These are phyloP conservation scores for Mormyrus lacerda DNA, from an alignment of 2,113 vertebrate genomes.

Conservation along the genomic window DNA sequence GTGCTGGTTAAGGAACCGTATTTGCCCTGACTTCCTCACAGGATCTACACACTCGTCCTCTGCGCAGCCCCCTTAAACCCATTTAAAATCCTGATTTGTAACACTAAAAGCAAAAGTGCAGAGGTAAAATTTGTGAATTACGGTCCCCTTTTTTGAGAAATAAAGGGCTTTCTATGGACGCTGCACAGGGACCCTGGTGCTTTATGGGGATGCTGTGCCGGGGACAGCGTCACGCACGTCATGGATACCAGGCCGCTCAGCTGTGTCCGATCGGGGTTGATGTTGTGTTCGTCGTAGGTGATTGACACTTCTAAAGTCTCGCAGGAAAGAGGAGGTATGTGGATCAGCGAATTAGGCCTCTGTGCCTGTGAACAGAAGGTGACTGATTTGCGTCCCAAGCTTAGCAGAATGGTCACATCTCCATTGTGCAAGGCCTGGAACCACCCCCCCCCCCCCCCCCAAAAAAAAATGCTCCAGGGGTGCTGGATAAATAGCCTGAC, in stretches of 20 bases:
- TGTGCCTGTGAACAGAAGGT: not conserved
- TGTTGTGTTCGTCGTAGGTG: not conserved
- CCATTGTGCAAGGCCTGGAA: not conserved
- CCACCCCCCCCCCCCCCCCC: too few relatives aligned
- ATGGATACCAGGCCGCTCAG: not conserved
- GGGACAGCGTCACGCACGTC: not conserved
- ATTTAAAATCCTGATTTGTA: not conserved
- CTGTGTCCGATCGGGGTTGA: not conserved
- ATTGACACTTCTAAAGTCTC: constrained; percentile 6
- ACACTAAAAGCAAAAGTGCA: not conserved
- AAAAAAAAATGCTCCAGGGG: not conserved
- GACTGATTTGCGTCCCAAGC: not conserved
- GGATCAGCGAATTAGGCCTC: not conserved
- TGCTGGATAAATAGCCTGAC: not conserved
- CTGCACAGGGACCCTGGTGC: not conserved
- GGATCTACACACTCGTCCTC: not conserved
- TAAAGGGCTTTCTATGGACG: not conserved
- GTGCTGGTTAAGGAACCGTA: not conserved
- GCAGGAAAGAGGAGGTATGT: not conserved
- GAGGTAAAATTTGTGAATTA: not conserved
- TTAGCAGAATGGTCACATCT: not conserved
- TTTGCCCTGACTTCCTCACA: not conserved
- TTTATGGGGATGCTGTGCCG: not conserved
- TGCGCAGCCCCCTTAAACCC: not conserved
- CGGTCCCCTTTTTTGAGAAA: not conserved